Evolutionary conservation across 2,113 vertebrate genomes (phyloP), one percentile per base, ranked within the genome.

Genomic region (Chionomys nivalis): DNA sequence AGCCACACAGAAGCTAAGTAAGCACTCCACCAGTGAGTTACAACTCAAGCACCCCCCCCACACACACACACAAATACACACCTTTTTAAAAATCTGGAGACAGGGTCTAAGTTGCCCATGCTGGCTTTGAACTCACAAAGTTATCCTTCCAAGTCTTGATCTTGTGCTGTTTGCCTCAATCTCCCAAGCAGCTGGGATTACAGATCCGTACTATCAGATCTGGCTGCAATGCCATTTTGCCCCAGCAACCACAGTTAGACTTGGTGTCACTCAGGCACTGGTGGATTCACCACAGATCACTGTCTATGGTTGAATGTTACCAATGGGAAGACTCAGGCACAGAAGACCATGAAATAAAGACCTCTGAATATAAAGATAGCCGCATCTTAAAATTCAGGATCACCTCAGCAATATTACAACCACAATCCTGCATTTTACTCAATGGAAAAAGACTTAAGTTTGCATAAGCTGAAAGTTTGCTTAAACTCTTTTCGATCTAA

Each of bases 271-370:
- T 93, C 90, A 42, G 39, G 47, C 66, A 31, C 7, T 58, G 24
- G 63, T 63, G 72, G 17, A 33, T 82, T 92, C 83, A 36, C 75
- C 24, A 47, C 49, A 89, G 72, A 89, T 55, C 49, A 33, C 16
- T 13, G 7, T 66, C 65, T 49, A 66, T 11, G 55, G 72, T 36
- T 58, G 66, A 5, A 90, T 70, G 61, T 94, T 92, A 91, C 0
- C 23, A 77, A 96, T 44, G 68, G 75, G 36, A 61, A 95, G 65
- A 94, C 73, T 47, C 76, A 92, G 76, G 49, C 58, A 87, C 39
- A 88, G 63, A 79, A 44, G 76, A 55, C 75, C 16, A 7, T n/a
- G 44, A 89, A 93, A 87, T 42, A 83, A 7, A 89, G 24, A 75
- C 21, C 7, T 68, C 58, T n/a, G 49, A 10, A 68, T 52, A 52